Percentiles rank a stretch among this genome's conserved stretches.
These are phyloP conservation scores for Drosophila rellima DNA, from an alignment of 2,888 invertebrate genomes.

Conservation along the genomic window DNA sequence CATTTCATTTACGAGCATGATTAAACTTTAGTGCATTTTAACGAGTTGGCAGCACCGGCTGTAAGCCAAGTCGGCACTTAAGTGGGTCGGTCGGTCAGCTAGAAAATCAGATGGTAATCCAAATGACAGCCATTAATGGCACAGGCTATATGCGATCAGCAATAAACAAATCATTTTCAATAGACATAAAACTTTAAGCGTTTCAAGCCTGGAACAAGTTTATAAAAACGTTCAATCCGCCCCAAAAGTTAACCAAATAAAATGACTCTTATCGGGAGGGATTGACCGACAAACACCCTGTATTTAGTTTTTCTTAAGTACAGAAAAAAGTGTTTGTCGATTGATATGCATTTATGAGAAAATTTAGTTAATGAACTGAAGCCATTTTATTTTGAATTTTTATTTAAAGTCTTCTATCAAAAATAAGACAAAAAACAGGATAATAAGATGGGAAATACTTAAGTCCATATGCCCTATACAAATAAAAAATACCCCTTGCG, in stretches of 20 bases:
- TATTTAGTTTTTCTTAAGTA: not conserved
- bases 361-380: no score
- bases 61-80: constrained; percentile 19
- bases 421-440: not conserved
- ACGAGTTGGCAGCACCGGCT: constrained; percentile 41
- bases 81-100: constrained; percentile 64
- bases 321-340: not conserved
- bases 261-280: not conserved
- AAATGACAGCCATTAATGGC: constrained; percentile 76
- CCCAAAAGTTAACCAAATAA: constrained; percentile 29
- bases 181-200: constrained; percentile 49
- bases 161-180: constrained; percentile 77
- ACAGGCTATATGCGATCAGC: constrained; percentile 69
- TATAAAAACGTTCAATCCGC: constrained; percentile 43
- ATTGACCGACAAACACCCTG: constrained; percentile 5
- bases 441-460: not conserved
- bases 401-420: no score
- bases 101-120: constrained; percentile 58
- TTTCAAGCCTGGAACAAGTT: constrained; percentile 53
- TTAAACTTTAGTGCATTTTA: constrained; percentile 40
- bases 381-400: no score
- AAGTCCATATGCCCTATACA: not conserved
- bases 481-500: not conserved
- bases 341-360: not conserved
- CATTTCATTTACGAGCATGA: constrained; percentile 47